Conservation (phyloP, 2,888 invertebrate genomes). For the Phalera bucephala region DNA sequence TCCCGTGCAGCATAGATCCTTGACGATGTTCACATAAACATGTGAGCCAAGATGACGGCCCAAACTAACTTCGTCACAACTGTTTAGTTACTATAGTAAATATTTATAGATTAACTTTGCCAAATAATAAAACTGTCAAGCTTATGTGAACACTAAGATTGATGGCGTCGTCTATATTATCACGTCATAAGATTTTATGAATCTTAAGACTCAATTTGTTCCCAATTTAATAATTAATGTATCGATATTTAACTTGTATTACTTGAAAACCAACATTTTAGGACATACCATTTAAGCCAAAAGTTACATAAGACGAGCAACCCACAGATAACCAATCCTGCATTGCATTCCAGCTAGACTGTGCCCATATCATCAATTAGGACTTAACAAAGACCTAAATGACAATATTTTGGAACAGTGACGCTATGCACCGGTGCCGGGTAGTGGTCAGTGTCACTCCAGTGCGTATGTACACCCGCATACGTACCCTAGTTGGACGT, state of each 20-base stretch:
- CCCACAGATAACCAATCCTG: slow-evolving; percentile 29
- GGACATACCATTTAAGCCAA: slow-evolving; percentile 15
- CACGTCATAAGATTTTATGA: slow-evolving; percentile 31
- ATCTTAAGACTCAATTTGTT: slow-evolving; percentile 12
- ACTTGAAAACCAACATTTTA: slow-evolving; percentile 13
- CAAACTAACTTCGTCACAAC: slow-evolving; percentile 21
- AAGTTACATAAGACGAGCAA: slow-evolving; percentile 35
- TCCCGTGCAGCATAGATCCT: slow-evolving; percentile 26
- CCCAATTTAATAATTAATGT: slow-evolving; percentile 8
- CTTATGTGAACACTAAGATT: slow-evolving; percentile 62
- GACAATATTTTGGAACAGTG: slow-evolving; percentile 10
- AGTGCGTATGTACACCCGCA: slow-evolving; percentile 76
- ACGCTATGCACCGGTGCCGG: slow-evolving; percentile 17
- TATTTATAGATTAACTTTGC: slow-evolving; percentile 44
- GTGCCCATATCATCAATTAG: slow-evolving; percentile 13
- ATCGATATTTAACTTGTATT: slow-evolving; percentile 10
- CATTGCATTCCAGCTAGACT: slow-evolving; percentile 25
- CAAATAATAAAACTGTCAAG: slow-evolving; percentile 67
- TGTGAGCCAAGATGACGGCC: slow-evolving; percentile 11
- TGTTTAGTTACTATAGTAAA: slow-evolving; percentile 35
- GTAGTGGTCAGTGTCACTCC: slow-evolving; percentile 51
- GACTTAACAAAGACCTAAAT: slow-evolving; percentile 1
- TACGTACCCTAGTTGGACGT: slow-evolving; percentile 98
- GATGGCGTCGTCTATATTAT: slow-evolving; percentile 51
- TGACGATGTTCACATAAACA: slow-evolving; percentile 46